Evolutionary conservation across 2,113 vertebrate genomes (phyloP).

Genomic region (Holacanthus passer): DNA sequence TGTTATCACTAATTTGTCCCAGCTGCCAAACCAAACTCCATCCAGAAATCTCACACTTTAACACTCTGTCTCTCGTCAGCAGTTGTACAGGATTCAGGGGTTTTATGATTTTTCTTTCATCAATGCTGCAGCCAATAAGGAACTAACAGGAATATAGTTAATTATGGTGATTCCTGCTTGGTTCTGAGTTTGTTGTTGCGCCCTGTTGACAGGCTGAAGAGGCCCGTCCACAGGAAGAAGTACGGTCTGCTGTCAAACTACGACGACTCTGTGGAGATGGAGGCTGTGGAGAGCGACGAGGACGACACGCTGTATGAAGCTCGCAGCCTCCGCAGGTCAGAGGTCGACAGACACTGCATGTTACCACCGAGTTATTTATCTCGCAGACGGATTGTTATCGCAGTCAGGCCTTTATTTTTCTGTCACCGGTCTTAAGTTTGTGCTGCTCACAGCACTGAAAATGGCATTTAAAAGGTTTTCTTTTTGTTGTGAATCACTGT

Average conservation of each 20-base stretch:
- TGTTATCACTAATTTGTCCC: not conserved
- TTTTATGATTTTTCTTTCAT: too few relatives aligned
- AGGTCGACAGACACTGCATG: conserved; percentile 1
- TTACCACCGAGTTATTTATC: too few relatives aligned
- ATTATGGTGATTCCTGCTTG: not conserved
- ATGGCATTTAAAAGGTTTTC: too few relatives aligned
- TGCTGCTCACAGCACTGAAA: too few relatives aligned
- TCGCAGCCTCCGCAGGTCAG: conserved; percentile 76
- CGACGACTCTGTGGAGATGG: conserved; percentile 74
- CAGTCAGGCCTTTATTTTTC: too few relatives aligned
- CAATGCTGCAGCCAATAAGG: too few relatives aligned
- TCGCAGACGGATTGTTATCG: too few relatives aligned
- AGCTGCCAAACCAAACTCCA: conserved; percentile 24
- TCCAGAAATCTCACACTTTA: not conserved
- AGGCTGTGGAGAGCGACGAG: conserved; percentile 71
- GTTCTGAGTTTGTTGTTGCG: too few relatives aligned
- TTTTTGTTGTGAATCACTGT: too few relatives aligned
- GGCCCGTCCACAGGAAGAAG: conserved; percentile 67
- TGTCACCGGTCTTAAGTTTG: too few relatives aligned
- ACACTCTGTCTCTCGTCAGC: not conserved
- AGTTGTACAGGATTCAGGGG: not conserved
- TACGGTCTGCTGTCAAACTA: conserved; percentile 72
- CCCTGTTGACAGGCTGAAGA: conserved; percentile 65
- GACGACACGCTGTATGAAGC: conserved; percentile 78
- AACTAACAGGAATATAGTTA: too few relatives aligned